phyloP scores from a whole-genome alignment of 2,797 vertebrate species.

The Moxostoma hubbsi region DNA sequence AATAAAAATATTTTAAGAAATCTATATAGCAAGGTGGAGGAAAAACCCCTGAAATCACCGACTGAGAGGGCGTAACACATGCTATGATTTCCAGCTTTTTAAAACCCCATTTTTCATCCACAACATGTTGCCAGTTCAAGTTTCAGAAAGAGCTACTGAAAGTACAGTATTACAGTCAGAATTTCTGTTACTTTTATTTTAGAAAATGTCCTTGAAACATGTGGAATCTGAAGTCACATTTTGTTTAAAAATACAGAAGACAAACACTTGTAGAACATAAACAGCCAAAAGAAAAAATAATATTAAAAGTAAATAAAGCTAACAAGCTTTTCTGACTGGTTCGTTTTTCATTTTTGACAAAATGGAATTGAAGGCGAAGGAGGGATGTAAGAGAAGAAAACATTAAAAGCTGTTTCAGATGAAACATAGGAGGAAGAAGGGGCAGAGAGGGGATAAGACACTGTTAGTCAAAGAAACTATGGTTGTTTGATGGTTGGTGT shows the following conservation, averaged over 20 bases:
- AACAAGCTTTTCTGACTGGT: conserved; percentile 80
- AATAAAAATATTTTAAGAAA: too few relatives aligned
- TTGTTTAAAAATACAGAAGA: conserved; percentile 86
- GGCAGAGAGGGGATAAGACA: conserved; percentile 54
- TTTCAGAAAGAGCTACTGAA: conserved; percentile 69
- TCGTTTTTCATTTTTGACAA: conserved; percentile 60
- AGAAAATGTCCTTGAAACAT: conserved; percentile 87
- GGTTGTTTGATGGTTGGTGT: conserved; percentile 78
- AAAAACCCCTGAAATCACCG: not conserved
- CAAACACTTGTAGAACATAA: conserved; percentile 82
- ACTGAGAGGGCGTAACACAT: not conserved
- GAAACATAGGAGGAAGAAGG: conserved; percentile 53
- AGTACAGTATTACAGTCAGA: conserved; percentile 85
- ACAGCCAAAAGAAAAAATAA: conserved; percentile 67
- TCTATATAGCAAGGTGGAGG: too few relatives aligned
- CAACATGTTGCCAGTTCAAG: not conserved
- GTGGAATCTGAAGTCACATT: conserved; percentile 86
- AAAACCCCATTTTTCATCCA: not conserved
- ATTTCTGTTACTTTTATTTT: conserved; percentile 85
- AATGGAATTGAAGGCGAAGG: conserved; percentile 81
- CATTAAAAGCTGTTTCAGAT: conserved; percentile 67
- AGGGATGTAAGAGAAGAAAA: conserved; percentile 61
- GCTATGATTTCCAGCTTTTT: not conserved
- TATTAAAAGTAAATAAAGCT: conserved; percentile 78
- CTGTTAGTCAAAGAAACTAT: conserved; percentile 70